These are phyloP conservation scores for Leucosticte australis DNA, from an alignment of 2,113 vertebrate species.

Conservation along the genomic window DNA sequence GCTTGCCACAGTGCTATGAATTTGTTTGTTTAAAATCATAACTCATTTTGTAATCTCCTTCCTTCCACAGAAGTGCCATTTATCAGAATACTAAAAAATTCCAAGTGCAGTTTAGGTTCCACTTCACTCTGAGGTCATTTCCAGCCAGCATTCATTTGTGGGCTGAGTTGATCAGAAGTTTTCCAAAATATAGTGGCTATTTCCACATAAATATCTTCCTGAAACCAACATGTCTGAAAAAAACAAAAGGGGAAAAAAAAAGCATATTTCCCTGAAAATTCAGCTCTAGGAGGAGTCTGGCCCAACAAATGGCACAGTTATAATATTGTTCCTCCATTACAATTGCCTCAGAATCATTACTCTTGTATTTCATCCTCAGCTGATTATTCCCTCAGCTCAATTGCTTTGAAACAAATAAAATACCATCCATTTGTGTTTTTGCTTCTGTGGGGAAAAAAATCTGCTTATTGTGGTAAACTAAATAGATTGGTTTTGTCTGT, in stretches of 20 bases:
- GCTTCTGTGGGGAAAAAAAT: slow-evolving; percentile 12
- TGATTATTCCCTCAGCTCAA: slow-evolving; percentile 36
- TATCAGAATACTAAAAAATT: background rate
- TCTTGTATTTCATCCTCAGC: slow-evolving; percentile 29
- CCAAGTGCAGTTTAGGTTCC: background rate
- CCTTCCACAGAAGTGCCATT: background rate
- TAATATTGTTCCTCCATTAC: background rate
- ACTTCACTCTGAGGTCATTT: background rate
- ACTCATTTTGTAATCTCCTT: background rate
- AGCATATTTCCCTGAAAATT: background rate
- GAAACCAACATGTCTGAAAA: background rate
- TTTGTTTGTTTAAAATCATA: background rate
- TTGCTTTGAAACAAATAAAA: slow-evolving; percentile 36
- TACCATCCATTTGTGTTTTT: slow-evolving; percentile 18
- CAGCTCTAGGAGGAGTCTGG: background rate
- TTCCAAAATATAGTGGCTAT: background rate
- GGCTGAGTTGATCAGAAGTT: background rate
- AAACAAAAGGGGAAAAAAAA: too few relatives aligned
- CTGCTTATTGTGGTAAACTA: slow-evolving; percentile 32
- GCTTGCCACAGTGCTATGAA: background rate
- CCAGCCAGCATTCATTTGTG: background rate
- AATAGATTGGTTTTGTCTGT: slow-evolving; percentile 6
- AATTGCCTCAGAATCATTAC: slow-evolving; percentile 34
- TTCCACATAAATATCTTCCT: background rate
- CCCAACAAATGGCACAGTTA: background rate